Base-by-base conservation (phyloP, 2,113 vertebrate genomes). In the Mungos mungo region DNA sequence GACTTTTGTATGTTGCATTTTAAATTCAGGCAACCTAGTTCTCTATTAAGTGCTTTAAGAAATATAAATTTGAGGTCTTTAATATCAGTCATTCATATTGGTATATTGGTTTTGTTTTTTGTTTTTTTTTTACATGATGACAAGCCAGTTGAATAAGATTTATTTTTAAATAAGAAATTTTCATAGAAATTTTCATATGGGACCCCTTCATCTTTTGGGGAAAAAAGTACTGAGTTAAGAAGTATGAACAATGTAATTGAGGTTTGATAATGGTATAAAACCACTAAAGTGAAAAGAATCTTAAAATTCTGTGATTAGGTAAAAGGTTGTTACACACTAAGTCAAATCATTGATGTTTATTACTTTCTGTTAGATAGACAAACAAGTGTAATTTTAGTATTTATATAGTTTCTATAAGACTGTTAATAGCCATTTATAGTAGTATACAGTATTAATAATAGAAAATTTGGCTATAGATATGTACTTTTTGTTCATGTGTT, bases 11-110 rank as follows among this genome's bases (percentile, higher is more conserved):
- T 82, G 35, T 69, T 63, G 29, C 18, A 38, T 77, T 92, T 95
- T 93, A 68, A 85, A 60, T 91, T 71, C 91, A 85, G 45, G 69
- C 65, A 74, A 9, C 25, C 3, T 11, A 52, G 54, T 93, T 91
- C 38, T 66, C n/a, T 54, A 84, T 66, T 88, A 13, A 13, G 50
- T 52, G 65, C 12, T 54, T 12, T 85, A 13, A 93, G 47, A 90
- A 95, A 93, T 66, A 74, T 11, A 86, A 87, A 90, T 93, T 92
- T 76, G 50, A 25, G 35, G 21, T 84, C 19, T 71, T 97, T 88
- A 65, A 47, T 82, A 77, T 12, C 7, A 90, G 41, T 88, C 23
- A 80, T 0, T 93, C 41, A 60, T 83, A 41, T 74, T 92, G 52
- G 6, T 35, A 27, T 85, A 8, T 84, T 90, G 47, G 52, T 4